Evolutionary conservation across 2,113 vertebrate species (phyloP), one percentile per base, ranked within the genome.

Genomic region (Neolamprologus ventralis): DNA sequence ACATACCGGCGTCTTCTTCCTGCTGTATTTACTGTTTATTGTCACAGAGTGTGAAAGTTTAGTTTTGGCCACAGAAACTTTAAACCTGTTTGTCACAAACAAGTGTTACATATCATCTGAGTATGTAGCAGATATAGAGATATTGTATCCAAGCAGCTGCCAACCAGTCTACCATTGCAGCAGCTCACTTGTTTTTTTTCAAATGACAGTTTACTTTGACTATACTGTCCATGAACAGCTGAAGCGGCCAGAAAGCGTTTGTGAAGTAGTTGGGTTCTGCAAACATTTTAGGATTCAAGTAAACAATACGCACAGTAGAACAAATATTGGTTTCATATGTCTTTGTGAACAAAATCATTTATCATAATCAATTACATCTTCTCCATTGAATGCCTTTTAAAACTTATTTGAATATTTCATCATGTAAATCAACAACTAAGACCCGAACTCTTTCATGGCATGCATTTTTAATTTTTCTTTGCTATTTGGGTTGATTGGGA

Each of bases 241-340:
- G 58, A 33, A 60, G 16, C 16, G 0, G 0, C 0, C 58, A 63
- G 58, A 63, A 63, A 19, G 28, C 0, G 1, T 63, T 63, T 63
- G 28, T 19, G 16, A 63, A 63, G 31, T 63, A 17, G 17, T 63
- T 63, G 17, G 17, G 9, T 19, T 63, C 17, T 33, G 58, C 58
- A 63, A 19, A 63, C 4, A 63, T 7, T 63, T 63, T n/a, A 63
- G 2, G 6, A 63, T 63, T 35, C 31, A 7, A 2, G 58, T 63
- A 63, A 63, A 28, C 55, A 58, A 58, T 58, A 33, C 11, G 58
- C 58, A 35, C 9, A 35, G 17, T n/a, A n/a, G 1, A 12, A 35
- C 13, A 58, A 58, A 58, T 58, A 28, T 58, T 58, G 55, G 26
- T 58, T 58, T 28, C 26, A 58, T 28, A 16, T 58, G 55, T 28